phyloP scores from a whole-genome alignment of 1,140 invertebrate genomes.

The Drosophila pallidifrons region DNA sequence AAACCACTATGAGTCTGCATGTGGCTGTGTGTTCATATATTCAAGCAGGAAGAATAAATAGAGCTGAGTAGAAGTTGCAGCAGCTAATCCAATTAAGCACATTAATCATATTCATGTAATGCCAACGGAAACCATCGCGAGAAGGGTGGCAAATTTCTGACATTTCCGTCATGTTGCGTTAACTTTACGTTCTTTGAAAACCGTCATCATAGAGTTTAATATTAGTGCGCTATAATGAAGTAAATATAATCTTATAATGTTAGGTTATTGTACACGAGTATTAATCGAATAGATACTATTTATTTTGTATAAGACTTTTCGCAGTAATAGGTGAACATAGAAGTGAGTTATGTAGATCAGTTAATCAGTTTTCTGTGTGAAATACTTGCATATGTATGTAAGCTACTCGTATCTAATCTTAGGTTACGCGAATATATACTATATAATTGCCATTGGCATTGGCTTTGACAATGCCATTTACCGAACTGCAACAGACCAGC shows the following conservation, averaged over 20 bases:
- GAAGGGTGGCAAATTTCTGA: conserved; percentile 46
- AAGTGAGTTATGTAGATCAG: background rate
- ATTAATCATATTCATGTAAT: conserved; percentile 77
- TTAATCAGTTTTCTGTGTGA: background rate
- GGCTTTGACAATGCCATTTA: conserved; percentile 44
- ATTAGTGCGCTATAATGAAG: too few relatives aligned
- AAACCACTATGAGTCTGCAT: background rate
- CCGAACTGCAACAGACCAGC: conserved; percentile 1
- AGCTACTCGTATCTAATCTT: background rate
- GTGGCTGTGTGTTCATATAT: conserved; percentile 34
- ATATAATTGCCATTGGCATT: conserved; percentile 1
- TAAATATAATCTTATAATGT: too few relatives aligned
- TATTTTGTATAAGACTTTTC: background rate
- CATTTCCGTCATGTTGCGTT: conserved; percentile 72
- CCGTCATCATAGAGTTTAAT: too few relatives aligned
- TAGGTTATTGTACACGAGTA: too few relatives aligned
- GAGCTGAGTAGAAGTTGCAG: conserved; percentile 41
- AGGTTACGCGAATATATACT: background rate
- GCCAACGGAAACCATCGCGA: conserved; percentile 59
- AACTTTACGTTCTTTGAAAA: background rate
- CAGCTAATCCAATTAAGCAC: conserved; percentile 76
- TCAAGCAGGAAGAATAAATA: conserved; percentile 20
- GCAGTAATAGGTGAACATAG: too few relatives aligned
- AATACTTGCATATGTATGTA: background rate
- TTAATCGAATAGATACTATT: background rate